Percentiles rank a stretch among this genome's conserved stretches.
phyloP scores from a whole-genome alignment of 2,888 invertebrate species.

The Aelia acuminata region DNA sequence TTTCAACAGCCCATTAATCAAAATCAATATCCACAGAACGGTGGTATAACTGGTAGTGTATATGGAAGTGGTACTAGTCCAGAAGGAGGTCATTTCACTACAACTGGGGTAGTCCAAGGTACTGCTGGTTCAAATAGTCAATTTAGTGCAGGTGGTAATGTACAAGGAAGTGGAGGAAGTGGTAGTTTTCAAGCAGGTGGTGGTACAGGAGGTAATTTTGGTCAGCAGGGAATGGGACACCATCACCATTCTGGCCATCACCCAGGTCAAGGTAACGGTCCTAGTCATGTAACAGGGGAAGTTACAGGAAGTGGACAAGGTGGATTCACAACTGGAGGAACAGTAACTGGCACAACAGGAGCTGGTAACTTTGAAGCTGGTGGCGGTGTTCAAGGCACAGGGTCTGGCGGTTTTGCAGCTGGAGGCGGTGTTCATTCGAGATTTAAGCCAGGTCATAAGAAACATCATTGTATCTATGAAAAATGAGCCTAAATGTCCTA shows the following conservation, averaged over 20 bases:
- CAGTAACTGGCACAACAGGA: constrained; percentile 45
- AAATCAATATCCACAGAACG: constrained; percentile 6
- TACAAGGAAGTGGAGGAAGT: constrained; percentile 59
- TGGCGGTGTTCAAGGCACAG: constrained; percentile 58
- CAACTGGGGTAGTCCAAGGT: constrained; percentile 52
- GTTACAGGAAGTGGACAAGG: constrained; percentile 56
- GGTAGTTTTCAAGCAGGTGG: constrained; percentile 53
- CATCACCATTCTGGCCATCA: constrained; percentile 40
- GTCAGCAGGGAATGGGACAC: constrained; percentile 49
- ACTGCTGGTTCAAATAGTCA: constrained; percentile 52
- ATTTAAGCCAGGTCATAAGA: constrained; percentile 3
- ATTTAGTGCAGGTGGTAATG: constrained; percentile 58
- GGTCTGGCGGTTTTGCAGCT: constrained; percentile 21
- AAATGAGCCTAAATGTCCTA: not conserved
- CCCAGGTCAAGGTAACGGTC: constrained; percentile 20
- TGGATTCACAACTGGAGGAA: constrained; percentile 53
- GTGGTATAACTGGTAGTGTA: constrained; percentile 59
- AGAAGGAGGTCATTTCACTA: constrained; percentile 51
- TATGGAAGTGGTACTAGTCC: constrained; percentile 57
- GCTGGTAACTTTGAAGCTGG: constrained; percentile 58
- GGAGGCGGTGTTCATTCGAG: constrained; percentile 40
- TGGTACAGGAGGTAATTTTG: constrained; percentile 43
- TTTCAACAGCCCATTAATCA: constrained; percentile 34
- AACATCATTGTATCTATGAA: constrained; percentile 17
- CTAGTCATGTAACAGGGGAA: constrained; percentile 26